phyloP scores from a whole-genome alignment of 1,140 invertebrate genomes.

The Riptortus pedestris region DNA sequence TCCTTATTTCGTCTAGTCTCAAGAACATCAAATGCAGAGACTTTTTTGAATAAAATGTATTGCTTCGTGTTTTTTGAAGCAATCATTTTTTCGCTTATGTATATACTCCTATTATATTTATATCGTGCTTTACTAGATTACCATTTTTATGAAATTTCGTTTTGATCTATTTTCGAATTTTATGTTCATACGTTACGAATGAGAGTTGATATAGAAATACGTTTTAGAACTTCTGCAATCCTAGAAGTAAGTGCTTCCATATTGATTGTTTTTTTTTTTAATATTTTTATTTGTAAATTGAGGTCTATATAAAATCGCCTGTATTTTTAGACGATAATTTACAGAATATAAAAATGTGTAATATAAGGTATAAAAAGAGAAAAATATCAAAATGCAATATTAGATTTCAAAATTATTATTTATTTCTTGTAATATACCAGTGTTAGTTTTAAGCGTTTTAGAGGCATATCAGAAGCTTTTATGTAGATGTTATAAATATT shows the following conservation, averaged over 20 bases:
- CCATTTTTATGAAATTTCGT: slow-evolving; percentile 1
- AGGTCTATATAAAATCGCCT: neutral
- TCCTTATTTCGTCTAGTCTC: slow-evolving; percentile 10
- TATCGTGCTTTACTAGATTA: slow-evolving; percentile 20
- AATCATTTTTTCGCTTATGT: neutral
- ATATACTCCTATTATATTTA: slow-evolving; percentile 14
- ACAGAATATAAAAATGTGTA: neutral
- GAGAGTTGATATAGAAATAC: neutral
- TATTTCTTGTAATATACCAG: slow-evolving; percentile 15
- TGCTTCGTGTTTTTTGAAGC: neutral
- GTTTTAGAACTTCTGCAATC: neutral
- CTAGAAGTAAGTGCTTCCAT: slow-evolving; percentile 2
- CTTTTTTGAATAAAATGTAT: neutral
- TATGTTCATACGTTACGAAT: slow-evolving; percentile 1
- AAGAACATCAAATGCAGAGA: slow-evolving; percentile 15
- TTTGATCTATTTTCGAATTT: neutral
- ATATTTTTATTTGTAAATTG: neutral
- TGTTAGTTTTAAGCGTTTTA: slow-evolving; percentile 4
- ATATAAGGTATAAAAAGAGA: slow-evolving; percentile 10
- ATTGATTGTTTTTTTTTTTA: neutral
- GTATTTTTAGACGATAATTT: neutral
- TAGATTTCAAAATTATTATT: slow-evolving; percentile 18
- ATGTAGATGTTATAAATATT: slow-evolving; percentile 3
- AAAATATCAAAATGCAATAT: slow-evolving; percentile 9
- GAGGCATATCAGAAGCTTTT: slow-evolving; percentile 6